phyloP scores from a whole-genome alignment of 1,140 invertebrate genomes.

The Telenomus remus region DNA sequence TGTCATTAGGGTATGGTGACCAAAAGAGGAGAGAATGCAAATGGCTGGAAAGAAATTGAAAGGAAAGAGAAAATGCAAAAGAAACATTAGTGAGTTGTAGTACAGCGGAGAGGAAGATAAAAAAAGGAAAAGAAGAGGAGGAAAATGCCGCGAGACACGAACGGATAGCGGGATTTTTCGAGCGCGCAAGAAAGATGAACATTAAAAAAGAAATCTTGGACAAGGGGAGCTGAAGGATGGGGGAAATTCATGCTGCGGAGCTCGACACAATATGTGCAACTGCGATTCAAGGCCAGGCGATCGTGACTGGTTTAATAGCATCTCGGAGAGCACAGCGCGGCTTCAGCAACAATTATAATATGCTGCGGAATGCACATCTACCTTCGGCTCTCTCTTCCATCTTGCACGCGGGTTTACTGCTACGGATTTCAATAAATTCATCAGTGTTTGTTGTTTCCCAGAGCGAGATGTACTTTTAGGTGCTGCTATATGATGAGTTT shows the following conservation, averaged over 20 bases:
- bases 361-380: constrained; percentile 63
- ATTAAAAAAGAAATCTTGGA: constrained; percentile 35
- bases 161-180: constrained; percentile 6
- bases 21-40: constrained; percentile 23
- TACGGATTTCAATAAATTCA: constrained; percentile 43
- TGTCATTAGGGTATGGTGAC: no score
- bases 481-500: constrained; percentile 13
- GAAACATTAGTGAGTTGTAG: constrained; percentile 37
- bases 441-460: constrained; percentile 26
- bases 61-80: constrained; percentile 53
- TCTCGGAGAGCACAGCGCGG: constrained; percentile 56
- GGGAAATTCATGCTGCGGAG: constrained; percentile 50
- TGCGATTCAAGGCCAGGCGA: constrained; percentile 69
- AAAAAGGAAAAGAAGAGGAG: neutral
- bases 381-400: constrained; percentile 56
- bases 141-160: neutral
- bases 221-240: constrained; percentile 42
- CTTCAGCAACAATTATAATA: constrained; percentile 68
- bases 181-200: constrained; percentile 25
- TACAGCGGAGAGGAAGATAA: neutral
- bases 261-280: constrained; percentile 67
- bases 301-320: constrained; percentile 71
- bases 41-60: constrained; percentile 50
- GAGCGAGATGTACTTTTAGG: constrained; percentile 1
- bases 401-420: constrained; percentile 43